Evolutionary conservation across 2,797 vertebrate species (phyloP).

Genomic region (Aeoliscus strigatus): DNA sequence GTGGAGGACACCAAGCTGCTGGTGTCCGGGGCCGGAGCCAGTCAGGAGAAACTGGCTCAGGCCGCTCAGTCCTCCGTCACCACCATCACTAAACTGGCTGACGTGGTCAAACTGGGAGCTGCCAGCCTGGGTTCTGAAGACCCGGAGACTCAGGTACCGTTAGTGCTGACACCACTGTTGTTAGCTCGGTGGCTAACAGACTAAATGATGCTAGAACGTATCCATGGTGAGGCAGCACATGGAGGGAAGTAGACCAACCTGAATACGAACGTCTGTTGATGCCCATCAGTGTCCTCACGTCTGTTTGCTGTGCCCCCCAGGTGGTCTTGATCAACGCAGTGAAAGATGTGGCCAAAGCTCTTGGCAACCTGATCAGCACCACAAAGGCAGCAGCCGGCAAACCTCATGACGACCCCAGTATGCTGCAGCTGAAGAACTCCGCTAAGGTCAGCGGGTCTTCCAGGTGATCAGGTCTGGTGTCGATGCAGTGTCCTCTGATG

Average conservation of each 20-base stretch:
- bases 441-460: conserved; percentile 81
- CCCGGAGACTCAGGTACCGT: conserved; percentile 88
- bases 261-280: conserved; percentile 19
- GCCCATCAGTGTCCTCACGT: too few relatives aligned
- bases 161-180: too few relatives aligned
- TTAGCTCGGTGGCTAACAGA: too few relatives aligned
- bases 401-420: conserved; percentile 92
- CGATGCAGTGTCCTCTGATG: too few relatives aligned
- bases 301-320: too few relatives aligned
- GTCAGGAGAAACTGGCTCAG: conserved; percentile 91
- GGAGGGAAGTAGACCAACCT: too few relatives aligned
- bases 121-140: conserved; percentile 92
- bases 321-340: conserved; percentile 97
- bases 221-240: too few relatives aligned
- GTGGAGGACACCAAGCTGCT: conserved; percentile 96
- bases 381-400: conserved; percentile 96
- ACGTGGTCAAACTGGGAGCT: conserved; percentile 93
- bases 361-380: conserved; percentile 93
- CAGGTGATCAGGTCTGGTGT: too few relatives aligned
- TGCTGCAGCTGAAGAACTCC: conserved; percentile 96
- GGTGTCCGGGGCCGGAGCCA: conserved; percentile 91
- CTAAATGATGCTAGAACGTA: too few relatives aligned
- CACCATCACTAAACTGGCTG: conserved; percentile 97
- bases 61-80: conserved; percentile 93
- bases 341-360: conserved; percentile 95